Evolutionary conservation across 2,113 vertebrate genomes (phyloP), one percentile per base, ranked within the genome.

Genomic region (Sander vitreus): DNA sequence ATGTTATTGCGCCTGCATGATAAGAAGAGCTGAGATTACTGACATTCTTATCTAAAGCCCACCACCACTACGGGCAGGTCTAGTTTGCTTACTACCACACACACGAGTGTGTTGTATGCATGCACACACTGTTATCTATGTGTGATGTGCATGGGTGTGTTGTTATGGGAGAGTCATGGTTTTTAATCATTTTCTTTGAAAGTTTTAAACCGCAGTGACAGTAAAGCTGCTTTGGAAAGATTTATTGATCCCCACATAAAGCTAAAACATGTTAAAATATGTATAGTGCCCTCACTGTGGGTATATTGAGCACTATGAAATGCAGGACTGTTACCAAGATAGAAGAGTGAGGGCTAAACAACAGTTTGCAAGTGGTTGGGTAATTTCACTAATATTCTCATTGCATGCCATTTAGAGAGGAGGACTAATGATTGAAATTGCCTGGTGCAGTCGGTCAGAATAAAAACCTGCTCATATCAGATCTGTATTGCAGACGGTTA

Each of bases 1-100:
- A 91, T 75, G 85, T 87, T 85, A 89, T 91, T 87, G 81, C 82
- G 86, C 7, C 89, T 62, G 89, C 86, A 73, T 71, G 92, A 93
- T 93, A 91, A 77, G 82, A 92, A 83, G 80, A 91, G 83, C 81
- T 68, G 76, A 92, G 90, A 93, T 94, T 92, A 92, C 83, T 85
- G 85, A 87, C 85, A 73, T 91, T 88, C 85, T 93, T 93, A 93
- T 94, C 92, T 93, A 87, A 91, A 92, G 87, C 88, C 64, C 51
- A 81, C 33, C 77, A 68, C 54, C 82, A 85, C 78, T 23, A 64
- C 36, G 16, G 76, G 60, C 80, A 76, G 57, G 58, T 76, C 43
- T 14, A 69, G 81, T 72, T 25, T 8, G 43, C 63, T 65, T n/a
- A 25, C 63, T 65, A 51, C 47, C 5, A 60, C 74, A 57, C 36